Evolutionary conservation across 2,888 invertebrate genomes (phyloP), one percentile per base, ranked within the genome.

Genomic region (Sminthurinus aureus): DNA sequence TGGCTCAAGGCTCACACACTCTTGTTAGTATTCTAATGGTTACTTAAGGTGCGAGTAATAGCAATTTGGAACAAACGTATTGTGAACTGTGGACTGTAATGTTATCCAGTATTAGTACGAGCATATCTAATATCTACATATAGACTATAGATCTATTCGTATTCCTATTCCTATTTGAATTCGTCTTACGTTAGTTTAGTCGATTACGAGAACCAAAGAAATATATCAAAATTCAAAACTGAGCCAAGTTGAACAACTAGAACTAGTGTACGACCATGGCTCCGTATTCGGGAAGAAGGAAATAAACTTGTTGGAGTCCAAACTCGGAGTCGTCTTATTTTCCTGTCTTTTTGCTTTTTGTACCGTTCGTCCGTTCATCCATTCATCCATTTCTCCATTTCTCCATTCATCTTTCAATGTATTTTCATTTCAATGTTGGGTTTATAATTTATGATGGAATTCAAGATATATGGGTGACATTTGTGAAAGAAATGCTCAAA

Each of bases 41-140:
- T 50, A 38, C 75, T 18, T 13, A n/a, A 26, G 20, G 69, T 69
- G 69, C 13, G 20, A 20, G 20, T 76, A 20, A 52, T 58, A 58
- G 52, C 58, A 76, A 76, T 76, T 76, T 76, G 20, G 51, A 2
- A 58, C 4, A 26, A 51, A 76, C 76, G 52, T 13, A 51, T 76
- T 76, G 50, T 76, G 18, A 11, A 15, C 18, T 9, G 52, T 52
- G 13, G 52, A 52, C 6, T 38, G 38, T 38, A 38, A 38, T 38
- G 6, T 38, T 38, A n/a, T n/a, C n/a, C n/a, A 38, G 38, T 38
- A 38, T 38, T 38, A 38, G 38, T 38, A 38, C 6, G 38, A 38
- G 38, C 38, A 38, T 38, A 38, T n/a, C n/a, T n/a, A n/a, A n/a
- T n/a, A n/a, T n/a, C n/a, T n/a, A n/a, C n/a, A n/a, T n/a, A n/a